Evolutionary conservation across 2,113 vertebrate genomes (phyloP).

Genomic region (Megaleporinus macrocephalus): DNA sequence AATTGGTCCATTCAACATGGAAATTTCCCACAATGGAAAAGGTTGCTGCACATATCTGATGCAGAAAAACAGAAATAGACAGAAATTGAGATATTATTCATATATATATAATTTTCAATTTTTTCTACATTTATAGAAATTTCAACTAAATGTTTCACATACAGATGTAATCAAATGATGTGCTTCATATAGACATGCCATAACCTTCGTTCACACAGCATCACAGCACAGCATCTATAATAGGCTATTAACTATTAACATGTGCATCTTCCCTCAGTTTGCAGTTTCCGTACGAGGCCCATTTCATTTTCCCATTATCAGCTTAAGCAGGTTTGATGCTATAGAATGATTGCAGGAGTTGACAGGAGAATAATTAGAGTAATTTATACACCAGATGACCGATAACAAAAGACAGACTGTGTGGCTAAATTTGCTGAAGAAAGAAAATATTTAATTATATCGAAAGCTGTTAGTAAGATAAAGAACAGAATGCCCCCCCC

Average conservation of each 20-base stretch:
- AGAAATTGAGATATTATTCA: too few relatives aligned
- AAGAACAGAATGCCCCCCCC: not conserved
- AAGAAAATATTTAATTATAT: constrained; percentile 2
- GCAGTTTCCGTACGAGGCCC: constrained; percentile 58
- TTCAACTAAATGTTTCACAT: not conserved
- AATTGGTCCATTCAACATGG: too few relatives aligned
- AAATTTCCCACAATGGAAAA: too few relatives aligned
- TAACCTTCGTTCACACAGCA: not conserved
- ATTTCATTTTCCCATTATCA: constrained; percentile 68
- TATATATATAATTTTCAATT: too few relatives aligned
- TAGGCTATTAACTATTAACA: constrained; percentile 26
- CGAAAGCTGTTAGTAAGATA: not conserved
- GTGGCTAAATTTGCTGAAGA: not conserved
- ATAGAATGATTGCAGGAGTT: constrained; percentile 71
- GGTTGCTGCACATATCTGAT: too few relatives aligned
- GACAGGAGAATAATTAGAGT: constrained; percentile 73
- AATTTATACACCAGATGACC: constrained; percentile 76
- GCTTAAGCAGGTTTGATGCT: constrained; percentile 67
- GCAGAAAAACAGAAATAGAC: too few relatives aligned
- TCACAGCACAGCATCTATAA: not conserved
- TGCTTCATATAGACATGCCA: not conserved
- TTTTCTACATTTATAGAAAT: not conserved
- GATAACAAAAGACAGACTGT: constrained; percentile 59
- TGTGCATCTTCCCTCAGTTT: constrained; percentile 30
- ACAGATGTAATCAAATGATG: not conserved